Base-by-base conservation (phyloP, 2,113 vertebrate species). In the Colius striatus region DNA sequence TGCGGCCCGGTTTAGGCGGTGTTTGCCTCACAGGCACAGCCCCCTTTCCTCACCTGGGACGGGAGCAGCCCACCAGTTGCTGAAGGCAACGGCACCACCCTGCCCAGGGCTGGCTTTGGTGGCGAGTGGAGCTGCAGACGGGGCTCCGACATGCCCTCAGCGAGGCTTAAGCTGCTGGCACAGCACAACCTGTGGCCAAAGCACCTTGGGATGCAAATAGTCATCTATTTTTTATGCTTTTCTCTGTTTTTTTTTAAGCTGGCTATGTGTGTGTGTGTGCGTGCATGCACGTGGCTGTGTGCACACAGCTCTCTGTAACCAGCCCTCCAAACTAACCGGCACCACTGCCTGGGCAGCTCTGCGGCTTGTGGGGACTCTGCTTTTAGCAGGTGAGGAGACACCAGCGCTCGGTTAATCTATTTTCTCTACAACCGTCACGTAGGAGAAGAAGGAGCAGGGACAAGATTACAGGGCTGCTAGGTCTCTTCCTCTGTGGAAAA, bases 391-490 rank as follows among this genome's bases (percentile, higher is more conserved):
- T 5, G 45, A 90, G 93, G 75, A 75, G 86, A 19, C 38, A 5
- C 55, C 16, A 0, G 58, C 41, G 90, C 85, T 68, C 50, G 10
- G 50, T 26, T 55, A 4, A 25, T 23, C 83, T 38, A 6, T 71
- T 76, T 92, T 82, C 89, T 72, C 88, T 57, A 53, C 84, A 38
- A 6, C 87, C 62, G 11, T 68, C 79, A 6, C 61, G 13, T 5
- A 6, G 58, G 79, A 41, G 76, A 48, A 55, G 66, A 58, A 76
- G n/a, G 23, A 89, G 60, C 1, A 61, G 88, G 73, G 76, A 78
- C 73, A 65, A 61, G 83, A 88, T 77, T 48, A 87, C 79, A 92
- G 87, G 72, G 92, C 88, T 93, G 87, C 65, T n/a, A 20, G 75
- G 80, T 38, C 53, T 29, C 53, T 58, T 77, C 70, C 73, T 80